phyloP scores from a whole-genome alignment of 2,797 vertebrate species.

The Nyctalus aviator region DNA sequence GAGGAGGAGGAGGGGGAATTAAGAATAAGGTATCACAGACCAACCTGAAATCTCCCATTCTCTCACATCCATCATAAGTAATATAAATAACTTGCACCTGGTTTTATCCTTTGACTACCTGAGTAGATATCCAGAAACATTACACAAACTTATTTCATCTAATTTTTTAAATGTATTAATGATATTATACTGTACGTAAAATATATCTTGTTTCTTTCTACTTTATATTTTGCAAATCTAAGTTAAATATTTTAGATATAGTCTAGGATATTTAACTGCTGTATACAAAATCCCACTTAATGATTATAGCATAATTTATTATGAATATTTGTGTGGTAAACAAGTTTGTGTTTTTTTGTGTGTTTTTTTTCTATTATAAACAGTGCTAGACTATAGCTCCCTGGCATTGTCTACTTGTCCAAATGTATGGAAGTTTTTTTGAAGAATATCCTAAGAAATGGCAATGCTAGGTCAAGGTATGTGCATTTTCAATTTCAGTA shows the following conservation, averaged over 20 bases:
- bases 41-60: background rate
- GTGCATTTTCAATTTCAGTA: background rate
- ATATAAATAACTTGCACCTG: background rate
- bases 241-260: background rate
- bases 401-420: background rate
- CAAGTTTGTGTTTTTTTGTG: background rate
- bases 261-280: background rate
- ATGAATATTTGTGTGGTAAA: background rate
- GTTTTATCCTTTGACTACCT: background rate
- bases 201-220: background rate
- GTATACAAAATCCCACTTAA: background rate
- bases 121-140: background rate
- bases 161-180: conserved; percentile 5
- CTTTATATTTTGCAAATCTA: background rate
- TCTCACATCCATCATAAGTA: background rate
- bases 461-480: background rate
- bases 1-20: fast-evolving
- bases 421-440: background rate
- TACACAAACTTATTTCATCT: background rate
- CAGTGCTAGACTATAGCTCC: background rate
- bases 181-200: background rate
- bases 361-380: conserved; percentile 20
- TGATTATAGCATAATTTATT: background rate
- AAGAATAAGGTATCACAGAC: background rate
- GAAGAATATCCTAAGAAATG: background rate